phyloP scores from a whole-genome alignment of 1,140 invertebrate species.

The Pentalonia nigronervosa region DNA sequence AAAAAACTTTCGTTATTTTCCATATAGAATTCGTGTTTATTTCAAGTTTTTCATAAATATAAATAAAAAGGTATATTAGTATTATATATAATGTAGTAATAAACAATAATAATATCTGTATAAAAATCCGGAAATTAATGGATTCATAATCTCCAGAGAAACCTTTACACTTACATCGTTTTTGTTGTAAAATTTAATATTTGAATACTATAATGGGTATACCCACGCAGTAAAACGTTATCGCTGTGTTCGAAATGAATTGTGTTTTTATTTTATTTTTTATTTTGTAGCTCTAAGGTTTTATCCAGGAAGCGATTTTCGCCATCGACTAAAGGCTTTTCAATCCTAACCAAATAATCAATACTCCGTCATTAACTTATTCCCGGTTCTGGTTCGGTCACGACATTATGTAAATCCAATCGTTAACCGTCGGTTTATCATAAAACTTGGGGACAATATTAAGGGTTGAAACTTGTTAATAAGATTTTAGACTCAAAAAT shows the following conservation, averaged over 20 bases:
- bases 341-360: background rate
- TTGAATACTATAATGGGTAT: background rate
- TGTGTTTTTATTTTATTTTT: background rate
- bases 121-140: constrained; percentile 1
- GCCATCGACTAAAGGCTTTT: background rate
- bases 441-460: background rate
- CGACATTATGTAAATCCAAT: background rate
- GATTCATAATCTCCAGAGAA: background rate
- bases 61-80: background rate
- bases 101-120: background rate
- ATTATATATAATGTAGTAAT: background rate
- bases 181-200: background rate
- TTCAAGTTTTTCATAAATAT: background rate
- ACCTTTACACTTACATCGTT: background rate
- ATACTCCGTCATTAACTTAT: background rate
- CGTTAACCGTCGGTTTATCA: background rate
- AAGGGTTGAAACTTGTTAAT: background rate
- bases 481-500: background rate
- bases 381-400: background rate
- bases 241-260: background rate
- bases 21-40: background rate
- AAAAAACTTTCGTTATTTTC: background rate
- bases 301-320: background rate
- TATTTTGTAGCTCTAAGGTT: background rate
- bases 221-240: background rate